Percentiles rank a stretch among this genome's conserved stretches.
phyloP scores from a whole-genome alignment of 2,888 invertebrate species.

The Eupsilia transversa region DNA sequence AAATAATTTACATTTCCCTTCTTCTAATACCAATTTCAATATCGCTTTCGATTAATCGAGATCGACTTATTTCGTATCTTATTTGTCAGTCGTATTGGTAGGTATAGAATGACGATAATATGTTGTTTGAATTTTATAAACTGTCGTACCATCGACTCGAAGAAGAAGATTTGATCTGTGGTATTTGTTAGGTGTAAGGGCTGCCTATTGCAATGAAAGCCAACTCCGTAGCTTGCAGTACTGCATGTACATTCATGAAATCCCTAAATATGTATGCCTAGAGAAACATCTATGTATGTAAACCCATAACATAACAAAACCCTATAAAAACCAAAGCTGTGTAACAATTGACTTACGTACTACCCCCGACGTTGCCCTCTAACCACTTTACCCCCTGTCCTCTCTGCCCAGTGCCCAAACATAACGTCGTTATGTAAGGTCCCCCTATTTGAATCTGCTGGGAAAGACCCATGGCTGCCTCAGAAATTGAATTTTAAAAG shows the following conservation, averaged over 20 bases:
- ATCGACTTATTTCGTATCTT: background rate
- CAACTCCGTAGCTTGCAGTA: background rate
- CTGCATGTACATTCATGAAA: background rate
- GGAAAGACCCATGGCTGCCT: slow-evolving; percentile 29
- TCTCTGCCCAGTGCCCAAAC: slow-evolving; percentile 44
- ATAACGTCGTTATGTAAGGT: slow-evolving; percentile 57
- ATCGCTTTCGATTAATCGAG: no score
- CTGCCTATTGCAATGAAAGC: background rate
- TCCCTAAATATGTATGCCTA: background rate
- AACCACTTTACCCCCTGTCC: slow-evolving; percentile 10
- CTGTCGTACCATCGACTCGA: background rate
- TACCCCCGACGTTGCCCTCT: slow-evolving; percentile 17
- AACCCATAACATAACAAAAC: slow-evolving; percentile 10
- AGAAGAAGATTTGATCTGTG: background rate
- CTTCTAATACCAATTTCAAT: background rate
- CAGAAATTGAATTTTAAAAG: slow-evolving; percentile 44
- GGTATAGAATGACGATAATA: background rate
- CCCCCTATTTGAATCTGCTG: slow-evolving; percentile 55
- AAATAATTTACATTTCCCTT: no score
- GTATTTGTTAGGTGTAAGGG: background rate
- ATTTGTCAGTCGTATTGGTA: background rate
- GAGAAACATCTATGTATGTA: background rate
- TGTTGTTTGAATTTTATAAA: background rate
- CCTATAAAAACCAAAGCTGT: slow-evolving; percentile 46
- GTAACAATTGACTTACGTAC: slow-evolving; percentile 54